Base-by-base conservation (phyloP, 2,797 vertebrate genomes). In the Neosilurus hyrtlii region DNA sequence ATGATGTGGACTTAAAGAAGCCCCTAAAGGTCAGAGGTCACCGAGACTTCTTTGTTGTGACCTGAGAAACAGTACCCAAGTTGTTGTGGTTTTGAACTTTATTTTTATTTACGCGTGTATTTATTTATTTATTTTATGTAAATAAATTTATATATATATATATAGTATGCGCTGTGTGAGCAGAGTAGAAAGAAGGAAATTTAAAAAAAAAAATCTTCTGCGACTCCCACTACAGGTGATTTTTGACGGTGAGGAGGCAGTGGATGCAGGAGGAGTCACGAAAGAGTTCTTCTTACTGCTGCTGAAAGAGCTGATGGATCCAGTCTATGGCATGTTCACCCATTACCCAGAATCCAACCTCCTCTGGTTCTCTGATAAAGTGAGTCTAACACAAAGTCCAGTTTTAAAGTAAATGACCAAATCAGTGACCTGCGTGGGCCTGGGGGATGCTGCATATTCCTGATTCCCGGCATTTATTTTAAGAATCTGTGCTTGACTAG, bases 271-370 rank as follows among this genome's bases (percentile, higher is more conserved):
- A 0, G 98, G 98, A 35, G 96, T 99, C 15, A 99, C 97, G 35
- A 99, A 99, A 89, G 97, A 99, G 89, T 99, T 99, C 91, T 99
- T 99, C 92, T 94, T 99, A 61, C 91, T 99, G 86, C 91, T 99
- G 72, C 89, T 99, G 12, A 99, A 97, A 92, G 98, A 99, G 87
- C 94, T 99, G 80, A 91, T 99, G 93, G 97, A 99, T 92, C 97
- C 97, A 0, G 95, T 98, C 71, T 99, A 99, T 15, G 97, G 97
- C 88, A 99, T 99, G 97, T 99, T 99, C 91, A 97, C 96, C n/a
- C 95, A 95, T 85, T 96, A 97, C 85, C 92, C 95, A 20, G 97
- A 99, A 72, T 99, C 97, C 80, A 96, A 97, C 91, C 93, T 99
- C 70, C 92, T 99, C 77, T 99, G 97, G 98, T 99, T 99, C 93